Base-by-base conservation (phyloP, 2,888 invertebrate genomes). In the Psylliodes chrysocephalus region DNA sequence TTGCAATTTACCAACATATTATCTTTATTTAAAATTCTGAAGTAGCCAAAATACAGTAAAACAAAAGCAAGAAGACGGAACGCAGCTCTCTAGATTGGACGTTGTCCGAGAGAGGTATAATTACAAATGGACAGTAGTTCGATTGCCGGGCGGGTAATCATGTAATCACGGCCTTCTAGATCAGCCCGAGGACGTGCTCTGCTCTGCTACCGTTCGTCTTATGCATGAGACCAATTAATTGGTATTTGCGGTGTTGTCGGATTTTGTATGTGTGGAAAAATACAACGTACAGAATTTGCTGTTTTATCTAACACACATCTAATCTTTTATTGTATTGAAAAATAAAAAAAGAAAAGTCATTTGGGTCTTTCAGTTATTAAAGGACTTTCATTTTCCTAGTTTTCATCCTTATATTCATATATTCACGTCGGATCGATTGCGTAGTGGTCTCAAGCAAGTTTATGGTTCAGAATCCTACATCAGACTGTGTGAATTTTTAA, bases 41-140 rank as follows among this genome's bases (percentile, higher is more conserved):
- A 69, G 71, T 70, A 71, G 72, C 73, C 75, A 73, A 73, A 76
- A 75, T 65, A 49, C 63, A 54, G 60, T 55, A 61, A 65, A 68
- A 64, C 64, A 67, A 67, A 64, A 64, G 61, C 28, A 33, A 57
- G 38, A 47, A 52, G 14, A 61, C 47, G 38, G 47, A 47, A n/a
- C n/a, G 53, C 33, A 46, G 60, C 60, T 51, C 54, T 65, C 57
- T 55, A 68, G 68, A 68, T 68, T 63, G 68, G 72, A 69, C 70
- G 68, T 68, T 71, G 68, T 73, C 73, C 71, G 75, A 55, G 77
- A 52, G 77, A 75, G 76, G 72, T 80, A 76, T 79, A 80, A 80
- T 80, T 80, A 79, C 75, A 73, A 72, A 75, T 75, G 78, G 79
- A 78, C 79, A 78, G 80, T 80, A 79, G 80, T 80, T 78, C 78